Evolutionary conservation across 2,797 vertebrate species (phyloP).

Genomic region (Xiphophorus birchmanni): DNA sequence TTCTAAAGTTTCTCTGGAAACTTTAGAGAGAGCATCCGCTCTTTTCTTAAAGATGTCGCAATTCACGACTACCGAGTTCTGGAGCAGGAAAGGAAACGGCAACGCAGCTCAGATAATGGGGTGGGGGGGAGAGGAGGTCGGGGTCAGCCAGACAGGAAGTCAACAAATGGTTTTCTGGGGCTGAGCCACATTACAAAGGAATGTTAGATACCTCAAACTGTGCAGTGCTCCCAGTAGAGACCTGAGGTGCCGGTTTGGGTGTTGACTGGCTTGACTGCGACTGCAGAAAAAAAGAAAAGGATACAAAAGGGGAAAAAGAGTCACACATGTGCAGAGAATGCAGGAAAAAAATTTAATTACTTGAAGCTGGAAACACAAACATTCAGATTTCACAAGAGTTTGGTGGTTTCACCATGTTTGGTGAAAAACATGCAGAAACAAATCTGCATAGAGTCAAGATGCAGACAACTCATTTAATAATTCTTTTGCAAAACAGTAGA

Average conservation of each 20-base stretch:
- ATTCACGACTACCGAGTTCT: not conserved
- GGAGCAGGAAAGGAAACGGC: slow-evolving; percentile 50
- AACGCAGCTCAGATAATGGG: slow-evolving; percentile 25
- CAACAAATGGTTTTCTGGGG: slow-evolving; percentile 4
- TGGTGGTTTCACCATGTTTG: not conserved
- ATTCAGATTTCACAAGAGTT: slow-evolving; percentile 16
- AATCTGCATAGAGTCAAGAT: not conserved
- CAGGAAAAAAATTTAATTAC: slow-evolving; percentile 24
- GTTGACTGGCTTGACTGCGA: slow-evolving; percentile 75
- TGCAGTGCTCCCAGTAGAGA: slow-evolving; percentile 71
- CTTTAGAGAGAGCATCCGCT: not conserved
- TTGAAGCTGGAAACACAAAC: slow-evolving; percentile 10
- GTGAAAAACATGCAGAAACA: not conserved
- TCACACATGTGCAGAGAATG: slow-evolving; percentile 30
- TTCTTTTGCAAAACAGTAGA: not conserved
- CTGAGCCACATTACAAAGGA: slow-evolving; percentile 11
- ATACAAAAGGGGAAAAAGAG: slow-evolving; percentile 1
- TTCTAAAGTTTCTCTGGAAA: slow-evolving; percentile 8
- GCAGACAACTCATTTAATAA: not conserved
- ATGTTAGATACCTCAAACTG: slow-evolving; percentile 78
- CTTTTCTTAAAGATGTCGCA: not conserved
- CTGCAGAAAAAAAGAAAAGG: slow-evolving; percentile 55
- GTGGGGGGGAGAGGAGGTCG: slow-evolving; percentile 10
- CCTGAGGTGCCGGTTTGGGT: slow-evolving; percentile 72
- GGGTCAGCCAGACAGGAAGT: slow-evolving; percentile 36